Percentiles rank a stretch among this genome's conserved stretches.
Evolutionary conservation across 2,888 invertebrate species (phyloP).

Genomic region (Amiota mariae): DNA sequence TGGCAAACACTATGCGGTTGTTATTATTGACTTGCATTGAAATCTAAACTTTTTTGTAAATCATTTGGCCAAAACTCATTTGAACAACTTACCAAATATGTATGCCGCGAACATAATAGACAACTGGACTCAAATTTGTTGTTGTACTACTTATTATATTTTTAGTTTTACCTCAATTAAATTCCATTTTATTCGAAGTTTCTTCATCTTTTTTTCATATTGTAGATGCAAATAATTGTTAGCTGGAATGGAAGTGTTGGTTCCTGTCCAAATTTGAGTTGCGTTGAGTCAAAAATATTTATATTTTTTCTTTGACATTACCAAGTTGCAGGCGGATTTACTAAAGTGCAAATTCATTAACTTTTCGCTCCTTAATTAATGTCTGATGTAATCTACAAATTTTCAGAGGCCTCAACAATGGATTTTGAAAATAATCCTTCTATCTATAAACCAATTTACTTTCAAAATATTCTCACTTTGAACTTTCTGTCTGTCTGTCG

Average conservation of each 20-base stretch:
- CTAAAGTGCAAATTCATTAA: conserved; percentile 16
- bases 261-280: conserved; percentile 11
- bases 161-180: conserved; percentile 24
- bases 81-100: conserved; percentile 27
- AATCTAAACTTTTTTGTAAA: conserved; percentile 31
- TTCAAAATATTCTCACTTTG: too few relatives aligned
- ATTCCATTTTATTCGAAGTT: conserved; percentile 8
- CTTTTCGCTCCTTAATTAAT: neutral
- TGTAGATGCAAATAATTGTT: conserved; percentile 15
- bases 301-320: conserved; percentile 8
- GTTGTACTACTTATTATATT: neutral
- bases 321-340: conserved; percentile 15
- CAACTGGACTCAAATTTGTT: too few relatives aligned
- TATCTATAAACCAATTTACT: too few relatives aligned
- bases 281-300: neutral
- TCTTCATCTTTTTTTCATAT: conserved; percentile 5
- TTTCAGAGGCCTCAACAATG: too few relatives aligned
- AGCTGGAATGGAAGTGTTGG: conserved; percentile 14
- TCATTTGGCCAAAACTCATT: conserved; percentile 18
- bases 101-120: neutral
- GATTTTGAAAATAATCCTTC: too few relatives aligned
- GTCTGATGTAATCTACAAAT: too few relatives aligned
- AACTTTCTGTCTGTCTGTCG: too few relatives aligned
- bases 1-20: conserved; percentile 25
- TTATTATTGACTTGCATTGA: conserved; percentile 26